These are phyloP conservation scores for Drosophila tani DNA, from an alignment of 1,140 invertebrate genomes.

Conservation along the genomic window DNA sequence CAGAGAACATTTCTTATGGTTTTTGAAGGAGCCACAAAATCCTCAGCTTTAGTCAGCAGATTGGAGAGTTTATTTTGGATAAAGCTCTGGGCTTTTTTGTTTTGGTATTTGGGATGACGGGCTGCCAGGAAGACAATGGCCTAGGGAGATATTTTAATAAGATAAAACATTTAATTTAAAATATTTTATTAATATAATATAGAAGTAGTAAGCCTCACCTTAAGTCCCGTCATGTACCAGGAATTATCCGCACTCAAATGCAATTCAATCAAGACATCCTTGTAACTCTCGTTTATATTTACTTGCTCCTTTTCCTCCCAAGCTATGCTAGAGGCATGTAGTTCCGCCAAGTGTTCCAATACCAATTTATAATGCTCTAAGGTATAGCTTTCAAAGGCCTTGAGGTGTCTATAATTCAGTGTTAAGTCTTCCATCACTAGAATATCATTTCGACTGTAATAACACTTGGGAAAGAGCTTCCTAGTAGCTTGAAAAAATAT, in stretches of 20 bases:
- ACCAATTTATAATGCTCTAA: slow-evolving; percentile 72
- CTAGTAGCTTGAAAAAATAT: slow-evolving; percentile 30
- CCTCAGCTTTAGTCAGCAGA: slow-evolving; percentile 55
- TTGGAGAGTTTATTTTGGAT: slow-evolving; percentile 73
- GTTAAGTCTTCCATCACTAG: slow-evolving; percentile 85
- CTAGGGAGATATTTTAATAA: background rate
- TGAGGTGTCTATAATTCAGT: slow-evolving; percentile 62
- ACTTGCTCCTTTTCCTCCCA: slow-evolving; percentile 69
- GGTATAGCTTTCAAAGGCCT: slow-evolving; percentile 56
- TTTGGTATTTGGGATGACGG: slow-evolving; percentile 65
- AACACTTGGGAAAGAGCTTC: slow-evolving; percentile 65
- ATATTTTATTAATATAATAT: too few relatives aligned
- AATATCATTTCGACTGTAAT: slow-evolving; percentile 65
- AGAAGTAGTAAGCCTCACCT: slow-evolving; percentile 35
- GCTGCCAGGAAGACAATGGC: slow-evolving; percentile 65
- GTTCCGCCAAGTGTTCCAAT: slow-evolving; percentile 76
- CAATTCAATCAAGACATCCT: slow-evolving; percentile 60
- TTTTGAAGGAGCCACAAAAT: slow-evolving; percentile 62
- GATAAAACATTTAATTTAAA: too few relatives aligned
- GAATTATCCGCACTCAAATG: slow-evolving; percentile 47
- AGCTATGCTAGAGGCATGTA: slow-evolving; percentile 84
- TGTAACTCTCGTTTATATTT: slow-evolving; percentile 74
- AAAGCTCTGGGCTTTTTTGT: slow-evolving; percentile 38
- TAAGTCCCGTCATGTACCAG: slow-evolving; percentile 66
- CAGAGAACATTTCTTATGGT: slow-evolving; percentile 86